Evolutionary conservation across 2,113 vertebrate genomes (phyloP), one percentile per base, ranked within the genome.

Genomic region (Hoplias malabaricus): DNA sequence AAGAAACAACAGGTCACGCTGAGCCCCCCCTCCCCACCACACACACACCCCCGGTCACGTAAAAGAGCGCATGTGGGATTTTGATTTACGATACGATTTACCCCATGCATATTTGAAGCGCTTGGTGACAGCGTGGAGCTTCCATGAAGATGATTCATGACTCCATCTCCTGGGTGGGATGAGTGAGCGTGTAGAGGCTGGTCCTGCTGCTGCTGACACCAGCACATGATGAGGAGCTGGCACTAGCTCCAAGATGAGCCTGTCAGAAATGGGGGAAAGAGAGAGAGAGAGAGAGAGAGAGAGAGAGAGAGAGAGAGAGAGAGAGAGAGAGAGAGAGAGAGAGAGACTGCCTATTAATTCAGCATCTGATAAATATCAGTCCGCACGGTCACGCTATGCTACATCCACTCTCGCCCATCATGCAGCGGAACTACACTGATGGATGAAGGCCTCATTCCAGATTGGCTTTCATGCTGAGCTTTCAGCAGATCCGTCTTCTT

Each of bases 371-470:
- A 94, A 94, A 93, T 95, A 95, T 94, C 94, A 92, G 87, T 80
- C 88, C 88, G 89, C 89, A 62, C 59, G 89, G 88, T 94, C 94
- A 92, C 87, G 92, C 92, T 93, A 93, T 93, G 93, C 91, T 86
- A 92, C 88, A 84, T 93, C 93, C 93, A 91, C 92, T 91, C 94
- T 93, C 91, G 91, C 93, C 92, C 92, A 82, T 91, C 91, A 93
- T 92, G 91, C 84, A 82, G 89, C 61, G 92, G 93, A 94, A 93
- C 91, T 93, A 92, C 93, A 93, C 94, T 95, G 95, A 96, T 94
- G 94, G 94, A 96, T 95, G 93, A 94, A 96, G 93, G 94, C 95
- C 91, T 89, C 86, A 86, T 92, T 93, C 93, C 91, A 93, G 91
- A 95, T 94, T 92, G 90, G 92, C 91, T 93, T 90, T 87, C 84